Conservation (phyloP, 2,113 vertebrate species). For the Cynopterus brachyotis region DNA sequence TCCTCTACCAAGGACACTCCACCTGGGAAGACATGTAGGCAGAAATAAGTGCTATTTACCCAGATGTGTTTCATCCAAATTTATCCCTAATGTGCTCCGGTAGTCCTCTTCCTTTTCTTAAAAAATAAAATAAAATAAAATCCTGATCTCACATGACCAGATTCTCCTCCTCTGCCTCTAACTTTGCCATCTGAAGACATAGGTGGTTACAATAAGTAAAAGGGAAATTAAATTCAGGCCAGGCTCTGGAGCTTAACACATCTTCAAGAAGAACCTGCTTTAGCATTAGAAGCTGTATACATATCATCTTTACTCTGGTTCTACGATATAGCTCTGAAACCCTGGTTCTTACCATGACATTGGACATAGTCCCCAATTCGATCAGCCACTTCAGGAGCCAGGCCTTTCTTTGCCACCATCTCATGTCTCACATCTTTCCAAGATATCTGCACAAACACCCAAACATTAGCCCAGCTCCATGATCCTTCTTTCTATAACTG, state of each 20-base stretch:
- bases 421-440: slow-evolving; percentile 94
- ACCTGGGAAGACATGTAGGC: slow-evolving; percentile 78
- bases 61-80: slow-evolving; percentile 27
- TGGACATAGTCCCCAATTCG: slow-evolving; percentile 90
- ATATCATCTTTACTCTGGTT: neutral
- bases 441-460: slow-evolving; percentile 81
- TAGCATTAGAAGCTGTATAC: neutral
- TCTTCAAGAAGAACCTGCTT: neutral
- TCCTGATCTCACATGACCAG: neutral
- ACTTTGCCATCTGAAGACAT: slow-evolving; percentile 10
- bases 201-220: slow-evolving; percentile 32
- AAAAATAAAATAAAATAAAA: neutral
- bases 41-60: neutral
- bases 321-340: neutral
- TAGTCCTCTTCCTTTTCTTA: neutral
- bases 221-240: slow-evolving; percentile 25
- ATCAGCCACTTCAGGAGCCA: slow-evolving; percentile 89
- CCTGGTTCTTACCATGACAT: slow-evolving; percentile 82
- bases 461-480: neutral
- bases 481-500: neutral
- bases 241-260: neutral
- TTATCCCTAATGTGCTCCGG: neutral
- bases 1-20: slow-evolving; percentile 86
- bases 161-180: neutral
- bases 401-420: slow-evolving; percentile 92